A percentile compares a stretch with the other conserved stretches of the same genome.
These are phyloP conservation scores for Platysteira castanea DNA, from an alignment of 2,113 vertebrate species.

Conservation along the genomic window DNA sequence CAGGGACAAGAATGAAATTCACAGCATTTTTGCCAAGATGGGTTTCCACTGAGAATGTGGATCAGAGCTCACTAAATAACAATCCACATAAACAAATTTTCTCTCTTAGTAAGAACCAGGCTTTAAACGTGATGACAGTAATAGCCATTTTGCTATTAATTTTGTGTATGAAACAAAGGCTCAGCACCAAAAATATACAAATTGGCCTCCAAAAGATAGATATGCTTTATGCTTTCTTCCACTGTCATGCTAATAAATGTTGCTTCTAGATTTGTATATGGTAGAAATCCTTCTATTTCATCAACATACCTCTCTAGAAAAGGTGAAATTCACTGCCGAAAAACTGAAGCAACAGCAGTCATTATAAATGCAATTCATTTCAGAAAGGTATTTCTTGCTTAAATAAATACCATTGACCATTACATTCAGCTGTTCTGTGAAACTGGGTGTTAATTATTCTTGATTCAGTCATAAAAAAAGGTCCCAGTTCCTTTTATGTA, in stretches of 20 bases:
- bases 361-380: not conserved
- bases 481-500: not conserved
- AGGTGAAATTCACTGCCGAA: not conserved
- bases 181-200: not conserved
- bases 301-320: not conserved
- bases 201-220: not conserved
- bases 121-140: not conserved
- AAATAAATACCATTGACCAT: not conserved
- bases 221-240: not conserved
- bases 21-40: not conserved
- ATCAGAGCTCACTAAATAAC: not conserved
- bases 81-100: not conserved
- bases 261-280: not conserved
- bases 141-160: not conserved
- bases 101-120: not conserved
- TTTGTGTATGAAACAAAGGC: not conserved
- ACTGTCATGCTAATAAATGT: not conserved
- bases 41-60: not conserved
- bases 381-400: not conserved
- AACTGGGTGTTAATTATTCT: not conserved
- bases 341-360: not conserved
- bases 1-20: not conserved
- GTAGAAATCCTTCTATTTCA: not conserved
- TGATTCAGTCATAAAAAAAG: not conserved
- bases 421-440: not conserved